phyloP scores from a whole-genome alignment of 53 echinoderm and acorn worm genomes.

The Arbacia lixula region DNA sequence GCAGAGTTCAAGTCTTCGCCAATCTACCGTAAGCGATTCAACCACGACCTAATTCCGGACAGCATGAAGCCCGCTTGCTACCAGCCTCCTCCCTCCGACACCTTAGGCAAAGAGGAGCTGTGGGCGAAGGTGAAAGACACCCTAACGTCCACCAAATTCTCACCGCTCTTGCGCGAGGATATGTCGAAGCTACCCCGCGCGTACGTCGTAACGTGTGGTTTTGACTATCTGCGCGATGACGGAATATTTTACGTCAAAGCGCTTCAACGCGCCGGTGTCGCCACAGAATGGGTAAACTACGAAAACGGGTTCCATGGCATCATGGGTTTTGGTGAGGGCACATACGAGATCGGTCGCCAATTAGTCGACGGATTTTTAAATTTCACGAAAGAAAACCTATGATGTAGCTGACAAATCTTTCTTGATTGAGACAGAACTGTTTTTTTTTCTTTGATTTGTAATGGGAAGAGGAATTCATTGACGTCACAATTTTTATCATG shows the following conservation, averaged over 20 bases:
- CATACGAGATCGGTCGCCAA: no score
- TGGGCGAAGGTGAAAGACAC: slow-evolving; percentile 53
- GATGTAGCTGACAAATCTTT: no score
- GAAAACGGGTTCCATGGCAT: slow-evolving; percentile 50
- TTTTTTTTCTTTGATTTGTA: no score
- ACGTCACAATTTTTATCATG: no score
- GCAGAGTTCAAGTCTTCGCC: slow-evolving; percentile 38
- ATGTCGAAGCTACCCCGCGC: slow-evolving; percentile 58
- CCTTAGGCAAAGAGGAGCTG: slow-evolving; percentile 30
- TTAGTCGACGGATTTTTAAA: no score
- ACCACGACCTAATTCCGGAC: slow-evolving; percentile 25
- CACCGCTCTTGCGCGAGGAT: slow-evolving; percentile 50
- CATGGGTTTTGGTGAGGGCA: slow-evolving; percentile 14
- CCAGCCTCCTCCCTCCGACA: not conserved
- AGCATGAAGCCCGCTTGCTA: not conserved
- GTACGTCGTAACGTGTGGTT: slow-evolving; percentile 74
- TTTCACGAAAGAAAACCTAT: no score
- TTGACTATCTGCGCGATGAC: slow-evolving; percentile 81
- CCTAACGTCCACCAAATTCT: slow-evolving; percentile 22
- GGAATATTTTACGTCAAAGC: slow-evolving; percentile 79
- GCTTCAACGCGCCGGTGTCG: slow-evolving; percentile 73
- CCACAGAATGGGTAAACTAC: slow-evolving; percentile 62
- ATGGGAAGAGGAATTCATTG: no score
- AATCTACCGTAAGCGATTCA: not conserved
- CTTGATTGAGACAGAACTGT: no score